These are phyloP conservation scores for Antheraea assamensis DNA, from an alignment of 2,888 invertebrate species.

Conservation along the genomic window DNA sequence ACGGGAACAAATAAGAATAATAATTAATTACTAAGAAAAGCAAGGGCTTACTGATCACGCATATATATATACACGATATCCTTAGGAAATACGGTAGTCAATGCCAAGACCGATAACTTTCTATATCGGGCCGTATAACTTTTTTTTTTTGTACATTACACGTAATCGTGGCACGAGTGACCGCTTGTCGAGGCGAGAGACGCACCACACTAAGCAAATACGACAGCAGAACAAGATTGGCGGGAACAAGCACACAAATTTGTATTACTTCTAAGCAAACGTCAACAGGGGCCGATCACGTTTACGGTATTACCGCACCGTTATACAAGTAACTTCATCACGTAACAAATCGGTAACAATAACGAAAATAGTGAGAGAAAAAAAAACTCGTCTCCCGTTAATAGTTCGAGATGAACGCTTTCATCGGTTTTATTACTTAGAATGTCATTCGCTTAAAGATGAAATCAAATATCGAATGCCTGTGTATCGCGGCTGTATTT, in stretches of 20 bases:
- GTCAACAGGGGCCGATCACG: neutral
- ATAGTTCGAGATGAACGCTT: neutral
- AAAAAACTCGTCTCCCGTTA: neutral
- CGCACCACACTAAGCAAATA: neutral
- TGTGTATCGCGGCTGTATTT: no score
- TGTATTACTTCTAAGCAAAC: neutral
- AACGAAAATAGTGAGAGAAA: neutral
- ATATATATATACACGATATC: slow-evolving; percentile 24
- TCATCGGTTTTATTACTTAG: neutral
- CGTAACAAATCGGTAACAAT: slow-evolving; percentile 5
- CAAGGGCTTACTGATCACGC: neutral
- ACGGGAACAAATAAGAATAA: neutral
- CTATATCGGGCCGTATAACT: slow-evolving; percentile 25
- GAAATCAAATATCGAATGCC: neutral
- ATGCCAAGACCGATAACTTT: slow-evolving; percentile 37
- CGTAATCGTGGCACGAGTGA: slow-evolving; percentile 3
- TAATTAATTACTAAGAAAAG: neutral
- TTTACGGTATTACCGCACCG: slow-evolving; percentile 8
- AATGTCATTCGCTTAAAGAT: neutral
- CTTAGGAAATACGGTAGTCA: slow-evolving; percentile 23
- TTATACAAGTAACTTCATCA: slow-evolving; percentile 5
- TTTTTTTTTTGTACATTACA: slow-evolving; percentile 11
- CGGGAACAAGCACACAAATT: neutral
- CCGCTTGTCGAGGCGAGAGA: neutral
- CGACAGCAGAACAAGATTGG: neutral